Conservation (phyloP, 2,888 invertebrate species). For the Tromatobia lineatoria region DNA sequence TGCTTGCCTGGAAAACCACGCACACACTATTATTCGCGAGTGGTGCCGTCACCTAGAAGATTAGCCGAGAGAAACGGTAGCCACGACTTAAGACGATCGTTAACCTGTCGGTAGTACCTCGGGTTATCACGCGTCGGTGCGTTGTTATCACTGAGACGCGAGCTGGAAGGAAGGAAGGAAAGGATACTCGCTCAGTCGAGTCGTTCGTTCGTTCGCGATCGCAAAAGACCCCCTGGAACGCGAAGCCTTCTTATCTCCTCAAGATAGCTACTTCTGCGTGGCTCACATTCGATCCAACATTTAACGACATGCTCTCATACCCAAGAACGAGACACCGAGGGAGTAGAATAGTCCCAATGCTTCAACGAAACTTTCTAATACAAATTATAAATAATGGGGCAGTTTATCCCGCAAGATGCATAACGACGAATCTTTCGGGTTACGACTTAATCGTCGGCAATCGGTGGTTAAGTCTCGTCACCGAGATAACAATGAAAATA, state of each 20-base stretch:
- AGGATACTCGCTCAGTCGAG: slow-evolving; percentile 3
- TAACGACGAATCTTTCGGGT: slow-evolving; percentile 30
- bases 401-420: neutral
- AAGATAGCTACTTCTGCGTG: slow-evolving; percentile 38
- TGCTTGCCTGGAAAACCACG: neutral
- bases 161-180: slow-evolving; percentile 20
- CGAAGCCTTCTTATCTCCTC: slow-evolving; percentile 45
- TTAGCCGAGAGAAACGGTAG: slow-evolving; percentile 34
- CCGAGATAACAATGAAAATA: slow-evolving; percentile 13
- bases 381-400: slow-evolving; percentile 54
- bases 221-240: slow-evolving; percentile 29
- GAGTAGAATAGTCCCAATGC: neutral
- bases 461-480: neutral
- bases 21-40: neutral
- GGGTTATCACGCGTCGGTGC: slow-evolving; percentile 53
- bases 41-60: slow-evolving; percentile 7
- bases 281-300: slow-evolving; percentile 59
- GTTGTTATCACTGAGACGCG: slow-evolving; percentile 53
- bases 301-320: slow-evolving; percentile 42
- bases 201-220: slow-evolving; percentile 36
- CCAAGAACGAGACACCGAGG: neutral
- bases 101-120: slow-evolving; percentile 59
- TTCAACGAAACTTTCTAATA: slow-evolving; percentile 44
- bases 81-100: slow-evolving; percentile 59
- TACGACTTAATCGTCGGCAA: slow-evolving; percentile 24